Base-by-base conservation (phyloP, 2,113 vertebrate species). In the Hippocampus zosterae region DNA sequence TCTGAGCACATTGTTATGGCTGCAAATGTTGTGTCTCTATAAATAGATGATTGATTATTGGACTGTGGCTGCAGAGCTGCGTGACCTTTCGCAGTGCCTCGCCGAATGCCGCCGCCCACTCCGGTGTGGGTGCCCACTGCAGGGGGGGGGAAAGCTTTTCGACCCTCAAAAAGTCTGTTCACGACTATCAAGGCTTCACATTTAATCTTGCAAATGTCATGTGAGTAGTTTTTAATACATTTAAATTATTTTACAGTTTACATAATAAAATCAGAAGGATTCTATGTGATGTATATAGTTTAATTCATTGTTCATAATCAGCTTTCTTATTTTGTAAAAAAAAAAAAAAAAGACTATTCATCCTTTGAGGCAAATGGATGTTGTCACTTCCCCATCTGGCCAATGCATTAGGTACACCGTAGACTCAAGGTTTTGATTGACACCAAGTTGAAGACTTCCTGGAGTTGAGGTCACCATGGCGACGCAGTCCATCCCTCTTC, bases 21-120 rank as follows among this genome's bases (percentile, higher is more conserved):
- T 65, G 41, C 40, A 46, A 46, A 25, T 46, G 63, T 25, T 16
- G 12, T 25, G 41, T 46, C 8, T 41, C 63, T 46, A 65, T 18
- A 46, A 65, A 65, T 46, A 46, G 63, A 8, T 12, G 15, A 65
- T 65, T 27, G 63, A 65, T 46, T 65, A 65, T 46, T 46, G 41
- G 23, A 65, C 61, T 44, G 19, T 46, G 63, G 23, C 63, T 25
- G 23, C 41, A 46, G 63, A 46, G 63, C 63, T 1, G 41, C 23
- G 13, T 65, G 63, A 65, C 63, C 63, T 65, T 65, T 65, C 23
- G 3, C 7, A 65, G 42, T 16, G 42, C 23, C 15, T 29, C 8
- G 16, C 15, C 23, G 56, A 13, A 59, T 4, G 15, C 56, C 25
- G 56, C 25, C 13, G 25, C 33, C 33, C 33, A 37, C 33, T 37